phyloP scores from a whole-genome alignment of 2,888 invertebrate species.

The Mesoligia furuncula region DNA sequence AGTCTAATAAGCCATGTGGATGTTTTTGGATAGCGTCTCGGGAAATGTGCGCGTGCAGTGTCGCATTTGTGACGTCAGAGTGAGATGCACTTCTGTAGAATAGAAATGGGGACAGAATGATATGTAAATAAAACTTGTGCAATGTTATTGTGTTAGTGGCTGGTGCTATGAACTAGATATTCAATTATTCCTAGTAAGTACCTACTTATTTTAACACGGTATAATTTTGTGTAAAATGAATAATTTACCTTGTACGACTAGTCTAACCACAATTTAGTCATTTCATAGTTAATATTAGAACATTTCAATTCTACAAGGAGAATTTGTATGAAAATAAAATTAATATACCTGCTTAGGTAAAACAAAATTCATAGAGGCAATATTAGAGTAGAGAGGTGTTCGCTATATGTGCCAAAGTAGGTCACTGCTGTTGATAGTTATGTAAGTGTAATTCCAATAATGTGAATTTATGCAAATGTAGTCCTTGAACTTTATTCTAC shows the following conservation, averaged over 20 bases:
- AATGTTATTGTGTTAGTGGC: neutral
- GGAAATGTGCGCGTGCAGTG: constrained; percentile 37
- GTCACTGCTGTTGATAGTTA: constrained; percentile 39
- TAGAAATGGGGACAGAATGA: constrained; percentile 2
- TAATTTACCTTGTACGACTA: too few relatives aligned
- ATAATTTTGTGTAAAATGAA: neutral
- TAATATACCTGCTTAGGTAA: neutral
- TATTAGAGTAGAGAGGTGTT: constrained; percentile 17
- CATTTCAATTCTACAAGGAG: neutral
- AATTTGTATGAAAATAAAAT: neutral
- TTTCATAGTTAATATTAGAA: neutral
- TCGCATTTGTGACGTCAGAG: constrained; percentile 49
- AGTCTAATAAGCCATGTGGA: constrained; percentile 7
- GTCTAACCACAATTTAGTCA: neutral
- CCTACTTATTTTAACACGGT: too few relatives aligned
- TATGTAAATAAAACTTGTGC: constrained; percentile 11
- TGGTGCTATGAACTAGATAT: neutral
- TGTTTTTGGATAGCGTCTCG: constrained; percentile 30
- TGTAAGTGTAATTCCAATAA: constrained; percentile 40
- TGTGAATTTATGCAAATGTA: constrained; percentile 40
- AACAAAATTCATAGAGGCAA: constrained; percentile 3
- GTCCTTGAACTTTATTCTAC: constrained; percentile 55
- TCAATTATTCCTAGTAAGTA: neutral
- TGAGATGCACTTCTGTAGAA: constrained; percentile 53
- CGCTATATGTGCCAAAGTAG: constrained; percentile 37